Evolutionary conservation across 2,113 vertebrate species (phyloP).

Genomic region (Halcyon malimbica): DNA sequence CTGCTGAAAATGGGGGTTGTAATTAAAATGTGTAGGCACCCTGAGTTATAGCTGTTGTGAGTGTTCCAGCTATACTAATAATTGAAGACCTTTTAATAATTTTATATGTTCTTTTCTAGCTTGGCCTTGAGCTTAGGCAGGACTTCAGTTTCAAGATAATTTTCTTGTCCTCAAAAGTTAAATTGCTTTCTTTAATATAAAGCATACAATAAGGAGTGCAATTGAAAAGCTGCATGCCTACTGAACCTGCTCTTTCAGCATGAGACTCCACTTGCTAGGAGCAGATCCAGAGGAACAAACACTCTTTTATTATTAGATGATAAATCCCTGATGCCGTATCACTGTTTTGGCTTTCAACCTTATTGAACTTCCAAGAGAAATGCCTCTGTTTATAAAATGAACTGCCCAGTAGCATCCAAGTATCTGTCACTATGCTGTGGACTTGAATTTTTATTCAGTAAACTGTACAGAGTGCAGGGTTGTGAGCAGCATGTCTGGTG

Average conservation of each 20-base stretch:
- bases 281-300: constrained; percentile 51
- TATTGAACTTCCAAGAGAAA: constrained; percentile 63
- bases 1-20: constrained; percentile 41
- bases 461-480: neutral
- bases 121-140: constrained; percentile 51
- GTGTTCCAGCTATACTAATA: constrained; percentile 25
- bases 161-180: constrained; percentile 67
- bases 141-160: constrained; percentile 65
- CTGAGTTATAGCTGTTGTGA: constrained; percentile 30
- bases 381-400: constrained; percentile 53
- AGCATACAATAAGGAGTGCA: constrained; percentile 60
- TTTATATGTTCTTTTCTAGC: constrained; percentile 34
- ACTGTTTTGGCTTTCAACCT: constrained; percentile 59
- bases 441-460: constrained; percentile 43
- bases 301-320: constrained; percentile 66
- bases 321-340: constrained; percentile 62
- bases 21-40: constrained; percentile 50
- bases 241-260: constrained; percentile 47
- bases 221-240: constrained; percentile 36
- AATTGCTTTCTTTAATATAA: constrained; percentile 66
- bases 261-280: constrained; percentile 6
- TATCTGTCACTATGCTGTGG: constrained; percentile 53
- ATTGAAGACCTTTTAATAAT: constrained; percentile 60
- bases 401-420: constrained; percentile 56
- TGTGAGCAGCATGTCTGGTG: neutral